Evolutionary conservation across 2,797 vertebrate species (phyloP), one percentile per base, ranked within the genome.

Genomic region (Pangasius macronema): DNA sequence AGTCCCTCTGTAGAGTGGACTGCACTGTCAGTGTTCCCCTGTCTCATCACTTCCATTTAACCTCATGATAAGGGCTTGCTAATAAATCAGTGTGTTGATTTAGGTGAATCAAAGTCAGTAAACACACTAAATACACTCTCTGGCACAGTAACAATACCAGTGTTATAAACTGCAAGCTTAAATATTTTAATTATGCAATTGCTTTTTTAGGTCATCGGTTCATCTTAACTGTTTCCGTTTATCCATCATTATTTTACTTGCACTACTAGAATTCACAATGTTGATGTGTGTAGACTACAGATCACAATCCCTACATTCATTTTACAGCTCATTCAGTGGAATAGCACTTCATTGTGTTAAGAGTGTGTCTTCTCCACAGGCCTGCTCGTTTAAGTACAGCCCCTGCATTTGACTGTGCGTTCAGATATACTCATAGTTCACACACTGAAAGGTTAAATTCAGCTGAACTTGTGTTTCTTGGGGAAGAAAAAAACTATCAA

Each of bases 1-100:
- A 80, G 63, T 36, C 63, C 61, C 63, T 67, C 76, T 68, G 13
- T 80, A 86, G 59, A 55, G 22, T 86, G 61, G 51, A 68, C 63
- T 53, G 63, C 82, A 83, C 63, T 13, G 53, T 33, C 27, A 84
- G 67, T 57, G 30, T 39, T 70, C 57, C 65, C 49, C 53, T 75
- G 24, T 59, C n/a, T 61, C 30, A 51, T 36, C 46, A 24, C 65
- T 83, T 67, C 46, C 63, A 33, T 24, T 39, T 80, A 57, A 65
- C 42, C 27, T 46, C 49, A 57, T 14, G 42, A 46, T n/a, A n/a
- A 27, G 4, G 2, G 18, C 77, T 81, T 42, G n/a, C 53, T 81
- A 27, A 22, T 79, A 33, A 57, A 18, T 57, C 51, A 36, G 10
- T 9, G n/a, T 30, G 22, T 30, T 83, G 57, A 61, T 63, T 39